Evolutionary conservation across 92 coral and sea anemone genomes (phyloP).

Genomic region (Virgularia gustaviana): DNA sequence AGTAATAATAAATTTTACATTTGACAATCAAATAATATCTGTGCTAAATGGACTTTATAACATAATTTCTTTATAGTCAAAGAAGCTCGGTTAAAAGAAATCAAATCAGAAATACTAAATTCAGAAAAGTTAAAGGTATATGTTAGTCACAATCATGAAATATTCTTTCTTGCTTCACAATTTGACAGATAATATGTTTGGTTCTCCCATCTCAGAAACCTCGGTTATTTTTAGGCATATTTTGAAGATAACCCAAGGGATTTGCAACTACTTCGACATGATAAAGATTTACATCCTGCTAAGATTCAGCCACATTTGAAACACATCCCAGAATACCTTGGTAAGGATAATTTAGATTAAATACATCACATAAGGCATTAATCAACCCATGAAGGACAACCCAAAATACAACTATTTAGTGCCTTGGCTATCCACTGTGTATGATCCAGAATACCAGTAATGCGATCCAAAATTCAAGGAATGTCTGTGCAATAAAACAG

Average conservation of each 20-base stretch:
- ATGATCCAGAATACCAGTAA: not conserved
- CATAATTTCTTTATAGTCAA: slow-evolving; percentile 56
- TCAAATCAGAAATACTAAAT: slow-evolving; percentile 88
- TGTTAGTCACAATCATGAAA: not conserved
- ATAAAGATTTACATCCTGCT: slow-evolving; percentile 91
- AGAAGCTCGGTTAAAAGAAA: slow-evolving; percentile 95
- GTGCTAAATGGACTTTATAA: not conserved
- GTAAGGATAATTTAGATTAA: slow-evolving; percentile 34
- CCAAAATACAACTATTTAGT: not conserved
- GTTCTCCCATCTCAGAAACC: not conserved
- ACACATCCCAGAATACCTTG: slow-evolving; percentile 92
- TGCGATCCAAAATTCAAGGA: not conserved
- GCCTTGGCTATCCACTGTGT: too few relatives aligned
- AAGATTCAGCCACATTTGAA: slow-evolving; percentile 91
- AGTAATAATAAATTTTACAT: slow-evolving; percentile 37
- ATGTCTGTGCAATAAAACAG: not conserved
- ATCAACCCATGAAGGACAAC: not conserved
- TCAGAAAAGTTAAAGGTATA: slow-evolving; percentile 90
- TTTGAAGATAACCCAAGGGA: slow-evolving; percentile 98
- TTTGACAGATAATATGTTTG: not conserved
- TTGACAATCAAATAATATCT: not conserved
- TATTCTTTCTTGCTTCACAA: not conserved
- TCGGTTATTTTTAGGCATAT: slow-evolving; percentile 61
- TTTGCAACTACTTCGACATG: slow-evolving; percentile 87
- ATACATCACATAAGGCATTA: not conserved